Percentiles rank a stretch among this genome's conserved stretches.
phyloP scores from a whole-genome alignment of 2,888 invertebrate genomes.

The Mystacides longicornis region DNA sequence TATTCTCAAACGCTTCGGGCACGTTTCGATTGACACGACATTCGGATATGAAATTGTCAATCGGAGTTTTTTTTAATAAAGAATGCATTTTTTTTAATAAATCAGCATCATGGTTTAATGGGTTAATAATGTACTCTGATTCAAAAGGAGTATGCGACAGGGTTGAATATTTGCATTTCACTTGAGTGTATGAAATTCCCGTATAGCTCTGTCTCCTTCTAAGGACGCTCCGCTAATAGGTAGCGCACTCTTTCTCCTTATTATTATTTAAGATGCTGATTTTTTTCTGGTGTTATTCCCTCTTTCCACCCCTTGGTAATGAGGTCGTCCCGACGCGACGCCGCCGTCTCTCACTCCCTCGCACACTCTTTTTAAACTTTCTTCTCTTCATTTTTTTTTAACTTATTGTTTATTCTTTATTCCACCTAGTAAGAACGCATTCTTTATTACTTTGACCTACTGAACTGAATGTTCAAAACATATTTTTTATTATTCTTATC shows the following conservation, averaged over 20 bases:
- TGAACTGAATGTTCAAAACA: too few relatives aligned
- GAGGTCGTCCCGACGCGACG: conserved; percentile 22
- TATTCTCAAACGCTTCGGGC: too few relatives aligned
- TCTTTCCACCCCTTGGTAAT: conserved; percentile 19
- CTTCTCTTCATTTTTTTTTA: too few relatives aligned
- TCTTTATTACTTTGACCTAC: conserved; percentile 15
- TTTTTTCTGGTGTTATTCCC: conserved; percentile 7
- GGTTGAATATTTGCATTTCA: conserved; percentile 14
- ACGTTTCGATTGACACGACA: too few relatives aligned
- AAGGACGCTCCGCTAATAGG: neutral
- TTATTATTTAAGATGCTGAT: conserved; percentile 11
- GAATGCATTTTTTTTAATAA: too few relatives aligned
- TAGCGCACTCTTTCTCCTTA: neutral
- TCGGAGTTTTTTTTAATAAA: too few relatives aligned
- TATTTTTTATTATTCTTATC: too few relatives aligned
- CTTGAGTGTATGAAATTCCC: conserved; percentile 4
- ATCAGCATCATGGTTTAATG: too few relatives aligned
- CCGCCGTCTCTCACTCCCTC: conserved; percentile 7
- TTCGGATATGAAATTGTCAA: too few relatives aligned
- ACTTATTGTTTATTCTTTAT: conserved; percentile 15
- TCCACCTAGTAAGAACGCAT: conserved; percentile 7
- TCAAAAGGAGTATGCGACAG: conserved; percentile 13
- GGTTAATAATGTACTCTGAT: conserved; percentile 22
- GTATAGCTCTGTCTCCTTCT: neutral
- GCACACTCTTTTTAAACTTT: conserved; percentile 16